phyloP scores from a whole-genome alignment of 2,888 invertebrate species.

The Ormyrus labotus region DNA sequence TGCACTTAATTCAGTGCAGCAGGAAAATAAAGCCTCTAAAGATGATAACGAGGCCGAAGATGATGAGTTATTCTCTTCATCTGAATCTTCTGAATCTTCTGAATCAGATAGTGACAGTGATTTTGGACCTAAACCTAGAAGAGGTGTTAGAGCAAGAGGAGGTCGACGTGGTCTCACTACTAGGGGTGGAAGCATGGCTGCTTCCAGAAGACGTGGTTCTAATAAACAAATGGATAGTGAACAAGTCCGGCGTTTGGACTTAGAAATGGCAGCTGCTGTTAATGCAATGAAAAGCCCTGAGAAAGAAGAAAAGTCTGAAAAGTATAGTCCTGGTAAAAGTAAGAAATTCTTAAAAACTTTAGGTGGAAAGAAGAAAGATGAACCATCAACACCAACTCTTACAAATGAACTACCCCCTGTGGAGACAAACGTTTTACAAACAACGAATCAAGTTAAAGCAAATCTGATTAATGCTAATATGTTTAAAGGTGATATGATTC shows the following conservation, averaged over 20 bases:
- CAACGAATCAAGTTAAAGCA: conserved; percentile 76
- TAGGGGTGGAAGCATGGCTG: conserved; percentile 70
- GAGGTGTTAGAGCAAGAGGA: conserved; percentile 70
- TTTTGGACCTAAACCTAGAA: conserved; percentile 70
- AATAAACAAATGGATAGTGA: conserved; percentile 72
- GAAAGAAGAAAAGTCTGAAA: conserved; percentile 67
- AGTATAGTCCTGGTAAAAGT: conserved; percentile 57
- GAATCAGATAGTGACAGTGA: conserved; percentile 73
- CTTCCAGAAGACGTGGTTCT: conserved; percentile 66
- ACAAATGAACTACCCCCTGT: conserved; percentile 53
- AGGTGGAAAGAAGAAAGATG: conserved; percentile 68
- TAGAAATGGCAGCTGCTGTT: conserved; percentile 75
- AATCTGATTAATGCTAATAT: conserved; percentile 76
- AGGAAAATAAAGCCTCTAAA: conserved; percentile 46
- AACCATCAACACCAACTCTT: conserved; percentile 55
- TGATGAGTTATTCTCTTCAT: conserved; percentile 63
- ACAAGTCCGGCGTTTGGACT: conserved; percentile 71
- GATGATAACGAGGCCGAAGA: conserved; percentile 64
- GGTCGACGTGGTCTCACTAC: conserved; percentile 72
- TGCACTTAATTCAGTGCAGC: conserved; percentile 6
- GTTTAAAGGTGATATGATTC: conserved; percentile 73
- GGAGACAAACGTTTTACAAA: conserved; percentile 67
- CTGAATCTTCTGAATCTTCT: conserved; percentile 71
- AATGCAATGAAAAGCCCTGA: conserved; percentile 74
- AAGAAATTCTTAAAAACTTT: conserved; percentile 66